These are phyloP conservation scores for Wiebesia pumilae DNA, from an alignment of 1,140 invertebrate genomes.

Conservation along the genomic window DNA sequence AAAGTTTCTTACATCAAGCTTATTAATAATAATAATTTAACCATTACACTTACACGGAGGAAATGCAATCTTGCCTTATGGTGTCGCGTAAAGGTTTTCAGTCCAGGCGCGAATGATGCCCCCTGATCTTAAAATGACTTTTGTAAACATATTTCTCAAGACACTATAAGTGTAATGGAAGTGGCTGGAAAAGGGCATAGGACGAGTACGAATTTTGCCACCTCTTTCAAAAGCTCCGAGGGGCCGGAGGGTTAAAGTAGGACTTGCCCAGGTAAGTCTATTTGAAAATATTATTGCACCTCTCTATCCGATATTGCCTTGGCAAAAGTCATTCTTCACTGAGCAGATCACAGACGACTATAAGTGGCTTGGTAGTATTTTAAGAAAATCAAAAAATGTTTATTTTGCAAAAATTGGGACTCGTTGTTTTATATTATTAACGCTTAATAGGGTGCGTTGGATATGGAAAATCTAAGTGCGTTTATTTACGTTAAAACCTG, in stretches of 20 bases:
- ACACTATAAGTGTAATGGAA: slow-evolving; percentile 51
- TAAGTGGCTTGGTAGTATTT: background rate
- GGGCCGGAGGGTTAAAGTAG: background rate
- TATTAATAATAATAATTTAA: too few relatives aligned
- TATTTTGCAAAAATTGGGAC: background rate
- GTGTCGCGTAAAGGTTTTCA: slow-evolving; percentile 21
- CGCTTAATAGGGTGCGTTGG: too few relatives aligned
- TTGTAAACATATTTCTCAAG: slow-evolving; percentile 63
- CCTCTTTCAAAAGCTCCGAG: background rate
- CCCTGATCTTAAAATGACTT: slow-evolving; percentile 63
- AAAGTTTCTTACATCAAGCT: too few relatives aligned
- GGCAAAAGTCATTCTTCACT: slow-evolving; percentile 37
- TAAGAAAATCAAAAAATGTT: background rate
- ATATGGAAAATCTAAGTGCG: too few relatives aligned
- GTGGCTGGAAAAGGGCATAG: slow-evolving; percentile 5
- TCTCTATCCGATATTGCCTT: background rate
- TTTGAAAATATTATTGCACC: background rate
- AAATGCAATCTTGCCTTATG: too few relatives aligned
- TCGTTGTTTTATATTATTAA: too few relatives aligned
- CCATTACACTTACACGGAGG: too few relatives aligned
- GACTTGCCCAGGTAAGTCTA: background rate
- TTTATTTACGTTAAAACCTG: too few relatives aligned
- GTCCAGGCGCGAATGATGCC: slow-evolving; percentile 55
- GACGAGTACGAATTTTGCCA: background rate
- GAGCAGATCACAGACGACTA: slow-evolving; percentile 2